These are phyloP conservation scores for Drosophila sproati DNA, from an alignment of 1,140 invertebrate species.

Conservation along the genomic window DNA sequence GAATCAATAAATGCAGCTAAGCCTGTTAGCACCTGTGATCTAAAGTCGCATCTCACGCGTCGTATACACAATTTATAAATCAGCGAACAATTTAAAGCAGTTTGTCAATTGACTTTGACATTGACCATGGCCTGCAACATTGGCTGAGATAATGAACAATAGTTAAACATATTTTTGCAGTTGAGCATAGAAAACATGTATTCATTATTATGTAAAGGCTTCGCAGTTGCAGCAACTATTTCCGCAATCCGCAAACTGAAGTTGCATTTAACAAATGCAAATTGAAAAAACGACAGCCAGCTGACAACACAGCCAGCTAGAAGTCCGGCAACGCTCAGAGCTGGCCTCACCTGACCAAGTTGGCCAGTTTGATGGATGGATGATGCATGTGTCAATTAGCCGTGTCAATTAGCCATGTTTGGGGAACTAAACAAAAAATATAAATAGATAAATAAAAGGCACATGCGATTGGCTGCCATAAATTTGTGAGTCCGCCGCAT, in stretches of 20 bases:
- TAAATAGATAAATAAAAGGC: neutral
- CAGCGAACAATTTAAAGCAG: constrained; percentile 61
- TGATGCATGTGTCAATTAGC: constrained; percentile 72
- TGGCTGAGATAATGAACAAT: constrained; percentile 43
- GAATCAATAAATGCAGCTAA: neutral
- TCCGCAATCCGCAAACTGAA: constrained; percentile 59
- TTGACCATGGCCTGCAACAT: constrained; percentile 12
- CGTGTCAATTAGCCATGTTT: constrained; percentile 67
- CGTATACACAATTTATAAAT: constrained; percentile 57
- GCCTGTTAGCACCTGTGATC: constrained; percentile 27
- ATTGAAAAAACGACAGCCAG: constrained; percentile 50
- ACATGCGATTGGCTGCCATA: constrained; percentile 26
- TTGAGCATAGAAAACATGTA: constrained; percentile 26
- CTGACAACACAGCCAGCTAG: constrained; percentile 37
- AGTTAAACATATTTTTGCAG: constrained; percentile 17
- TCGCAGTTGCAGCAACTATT: constrained; percentile 26
- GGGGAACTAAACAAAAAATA: constrained; percentile 9
- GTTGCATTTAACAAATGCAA: constrained; percentile 55
- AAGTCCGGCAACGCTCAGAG: neutral
- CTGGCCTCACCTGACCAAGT: constrained; percentile 25
- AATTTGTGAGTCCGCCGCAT: constrained; percentile 19
- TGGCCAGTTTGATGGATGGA: constrained; percentile 53
- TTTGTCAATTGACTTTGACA: constrained; percentile 37
- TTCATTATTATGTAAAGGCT: constrained; percentile 36
- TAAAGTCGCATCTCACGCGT: constrained; percentile 34